These are phyloP conservation scores for Eupithecia abbreviata DNA, from an alignment of 2,888 invertebrate species.

Conservation along the genomic window DNA sequence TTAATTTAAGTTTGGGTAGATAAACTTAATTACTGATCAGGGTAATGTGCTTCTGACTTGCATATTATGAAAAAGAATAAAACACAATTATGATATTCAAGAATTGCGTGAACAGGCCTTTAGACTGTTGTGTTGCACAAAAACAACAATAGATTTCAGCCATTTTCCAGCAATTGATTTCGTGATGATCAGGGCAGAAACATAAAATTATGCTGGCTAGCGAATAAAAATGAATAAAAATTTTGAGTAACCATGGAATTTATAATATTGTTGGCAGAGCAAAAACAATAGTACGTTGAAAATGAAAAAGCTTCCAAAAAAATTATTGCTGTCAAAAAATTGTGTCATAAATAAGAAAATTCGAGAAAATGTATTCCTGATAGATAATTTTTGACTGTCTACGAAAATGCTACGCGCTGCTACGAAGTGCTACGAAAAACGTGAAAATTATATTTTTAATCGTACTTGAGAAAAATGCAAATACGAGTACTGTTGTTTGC, in stretches of 20 bases:
- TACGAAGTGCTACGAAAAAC: constrained; percentile 42
- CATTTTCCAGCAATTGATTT: no score
- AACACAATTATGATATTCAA: neutral
- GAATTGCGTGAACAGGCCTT: neutral
- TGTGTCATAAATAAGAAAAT: neutral
- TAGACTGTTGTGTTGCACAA: neutral
- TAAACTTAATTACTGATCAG: neutral
- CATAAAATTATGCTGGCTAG: neutral
- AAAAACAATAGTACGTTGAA: neutral
- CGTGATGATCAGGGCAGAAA: neutral
- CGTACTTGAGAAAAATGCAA: neutral
- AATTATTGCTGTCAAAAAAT: neutral
- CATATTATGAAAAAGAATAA: neutral
- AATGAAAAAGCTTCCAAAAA: neutral
- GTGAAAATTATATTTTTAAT: constrained; percentile 10
- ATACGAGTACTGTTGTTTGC: neutral
- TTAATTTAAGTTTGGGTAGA: neutral
- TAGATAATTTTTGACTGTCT: constrained; percentile 22
- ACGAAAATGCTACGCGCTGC: constrained; percentile 40
- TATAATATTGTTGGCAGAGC: neutral
- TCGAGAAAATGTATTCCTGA: constrained; percentile 6
- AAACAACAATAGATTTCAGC: no score
- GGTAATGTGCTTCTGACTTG: neutral
- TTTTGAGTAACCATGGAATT: neutral
- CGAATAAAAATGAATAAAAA: neutral